A percentile compares a stretch with the other conserved stretches of the same genome.
These are phyloP conservation scores for Hydrotaea diabolus DNA, from an alignment of 2,888 invertebrate species.

Conservation along the genomic window DNA sequence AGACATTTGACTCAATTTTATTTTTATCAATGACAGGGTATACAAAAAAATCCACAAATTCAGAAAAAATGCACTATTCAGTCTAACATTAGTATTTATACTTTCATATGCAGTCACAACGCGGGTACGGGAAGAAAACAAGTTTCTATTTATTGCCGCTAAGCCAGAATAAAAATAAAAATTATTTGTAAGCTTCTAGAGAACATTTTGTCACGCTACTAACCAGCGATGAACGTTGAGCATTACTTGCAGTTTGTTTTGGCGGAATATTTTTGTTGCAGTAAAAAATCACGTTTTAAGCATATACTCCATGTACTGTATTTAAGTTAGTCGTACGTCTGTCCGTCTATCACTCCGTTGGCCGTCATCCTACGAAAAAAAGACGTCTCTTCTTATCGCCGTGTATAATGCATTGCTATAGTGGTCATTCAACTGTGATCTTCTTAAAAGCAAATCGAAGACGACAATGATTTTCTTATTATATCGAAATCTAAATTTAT, in stretches of 20 bases:
- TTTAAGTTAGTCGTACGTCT: too few species aligned
- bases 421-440: slow-evolving; percentile 62
- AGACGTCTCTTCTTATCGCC: too few species aligned
- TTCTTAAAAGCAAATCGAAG: slow-evolving; percentile 38
- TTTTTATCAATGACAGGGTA: neutral
- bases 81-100: too few species aligned
- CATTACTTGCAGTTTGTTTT: neutral
- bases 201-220: too few species aligned
- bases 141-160: neutral
- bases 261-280: neutral
- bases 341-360: neutral
- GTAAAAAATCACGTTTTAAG: slow-evolving; percentile 26
- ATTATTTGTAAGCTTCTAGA: neutral
- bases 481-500: neutral
- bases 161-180: neutral
- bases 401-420: too few species aligned
- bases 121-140: neutral
- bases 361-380: neutral
- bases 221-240: neutral
- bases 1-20: neutral
- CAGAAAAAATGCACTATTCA: neutral
- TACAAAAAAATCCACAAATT: neutral
- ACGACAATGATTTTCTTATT: neutral
- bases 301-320: too few species aligned
- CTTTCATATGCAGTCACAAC: too few species aligned